Evolutionary conservation across 2,113 vertebrate species (phyloP).

Genomic region (Cebidichthys violaceus): DNA sequence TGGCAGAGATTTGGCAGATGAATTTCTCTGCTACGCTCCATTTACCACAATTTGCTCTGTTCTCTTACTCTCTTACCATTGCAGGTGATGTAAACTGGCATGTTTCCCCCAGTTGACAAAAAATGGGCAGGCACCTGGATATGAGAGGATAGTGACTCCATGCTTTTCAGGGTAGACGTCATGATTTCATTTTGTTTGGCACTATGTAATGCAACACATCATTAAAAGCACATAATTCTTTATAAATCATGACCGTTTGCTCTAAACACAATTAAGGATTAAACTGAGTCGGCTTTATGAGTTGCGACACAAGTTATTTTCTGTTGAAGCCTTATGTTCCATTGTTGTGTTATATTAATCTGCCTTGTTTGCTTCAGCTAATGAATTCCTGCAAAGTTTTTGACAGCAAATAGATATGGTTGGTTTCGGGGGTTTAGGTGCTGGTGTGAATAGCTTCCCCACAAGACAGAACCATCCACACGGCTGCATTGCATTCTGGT

Average conservation of each 20-base stretch:
- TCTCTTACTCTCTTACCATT: slow-evolving; percentile 48
- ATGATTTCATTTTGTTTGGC: slow-evolving; percentile 42
- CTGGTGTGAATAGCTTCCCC: neutral
- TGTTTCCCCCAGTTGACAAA: slow-evolving; percentile 42
- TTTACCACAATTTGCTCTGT: slow-evolving; percentile 52
- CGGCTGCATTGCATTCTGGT: slow-evolving; percentile 2
- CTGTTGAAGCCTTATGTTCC: neutral
- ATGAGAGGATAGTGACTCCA: slow-evolving; percentile 40
- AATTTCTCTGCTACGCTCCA: slow-evolving; percentile 55
- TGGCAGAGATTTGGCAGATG: slow-evolving; percentile 62
- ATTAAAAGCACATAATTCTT: neutral
- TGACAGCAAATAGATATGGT: neutral
- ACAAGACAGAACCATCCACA: neutral
- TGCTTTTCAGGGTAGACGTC: slow-evolving; percentile 23
- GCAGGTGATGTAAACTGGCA: slow-evolving; percentile 71
- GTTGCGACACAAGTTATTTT: neutral
- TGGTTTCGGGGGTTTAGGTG: neutral
- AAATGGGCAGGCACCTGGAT: slow-evolving; percentile 43
- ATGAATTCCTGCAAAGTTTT: neutral
- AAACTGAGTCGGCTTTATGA: neutral
- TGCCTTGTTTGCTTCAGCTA: neutral
- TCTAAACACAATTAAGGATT: neutral
- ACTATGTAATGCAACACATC: slow-evolving; percentile 2
- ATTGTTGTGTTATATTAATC: neutral
- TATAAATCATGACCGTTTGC: slow-evolving; percentile 13